Conservation (phyloP, 2,888 invertebrate species). For the Agrochola litura region DNA sequence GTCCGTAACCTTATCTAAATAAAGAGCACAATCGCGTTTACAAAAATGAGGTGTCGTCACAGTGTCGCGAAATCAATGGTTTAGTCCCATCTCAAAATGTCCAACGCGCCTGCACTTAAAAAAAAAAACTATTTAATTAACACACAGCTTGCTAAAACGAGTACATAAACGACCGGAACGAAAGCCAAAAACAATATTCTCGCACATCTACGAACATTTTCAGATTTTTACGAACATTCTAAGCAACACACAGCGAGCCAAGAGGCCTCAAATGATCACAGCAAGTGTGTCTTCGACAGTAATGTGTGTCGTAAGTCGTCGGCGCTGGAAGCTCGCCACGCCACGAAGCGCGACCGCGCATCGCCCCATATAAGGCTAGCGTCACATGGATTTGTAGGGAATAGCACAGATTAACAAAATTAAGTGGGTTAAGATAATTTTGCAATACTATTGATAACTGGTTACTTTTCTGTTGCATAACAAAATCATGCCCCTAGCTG, state of each 20-base stretch:
- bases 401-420: slow-evolving; percentile 19
- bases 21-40: no score
- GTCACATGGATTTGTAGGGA: background rate
- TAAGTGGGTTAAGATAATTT: background rate
- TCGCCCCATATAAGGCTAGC: background rate
- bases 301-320: slow-evolving; percentile 54
- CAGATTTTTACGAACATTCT: slow-evolving; percentile 34
- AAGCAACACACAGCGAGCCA: slow-evolving; percentile 34
- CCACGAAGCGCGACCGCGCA: slow-evolving; percentile 29
- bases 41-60: no score
- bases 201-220: slow-evolving; percentile 7
- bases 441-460: background rate
- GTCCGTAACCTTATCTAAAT: no score
- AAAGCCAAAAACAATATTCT: slow-evolving; percentile 49
- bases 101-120: no score
- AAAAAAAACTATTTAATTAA: slow-evolving; percentile 6
- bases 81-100: no score
- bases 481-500: background rate
- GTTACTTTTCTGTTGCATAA: background rate
- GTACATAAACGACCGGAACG: background rate
- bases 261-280: slow-evolving; percentile 39
- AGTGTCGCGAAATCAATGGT: no score
- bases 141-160: background rate
- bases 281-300: slow-evolving; percentile 61
- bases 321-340: slow-evolving; percentile 56